Percentiles rank a stretch among this genome's conserved stretches.
Evolutionary conservation across 2,113 vertebrate genomes (phyloP).

Genomic region (Jaculus jaculus): DNA sequence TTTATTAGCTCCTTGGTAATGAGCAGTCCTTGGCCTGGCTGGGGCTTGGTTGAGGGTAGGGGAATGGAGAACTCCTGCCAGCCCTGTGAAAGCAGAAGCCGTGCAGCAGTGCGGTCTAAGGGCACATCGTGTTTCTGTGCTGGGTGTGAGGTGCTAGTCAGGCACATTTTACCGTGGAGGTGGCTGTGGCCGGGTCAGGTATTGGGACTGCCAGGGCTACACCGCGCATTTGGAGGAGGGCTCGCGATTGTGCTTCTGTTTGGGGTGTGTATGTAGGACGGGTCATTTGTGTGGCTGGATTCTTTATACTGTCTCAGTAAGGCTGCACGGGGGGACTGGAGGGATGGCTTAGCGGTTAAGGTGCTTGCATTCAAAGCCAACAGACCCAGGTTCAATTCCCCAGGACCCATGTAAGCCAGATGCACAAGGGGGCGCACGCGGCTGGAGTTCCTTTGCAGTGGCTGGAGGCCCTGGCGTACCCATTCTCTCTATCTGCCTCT

Average conservation of each 20-base stretch:
- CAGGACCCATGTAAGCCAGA: no score
- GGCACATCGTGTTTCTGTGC: not conserved
- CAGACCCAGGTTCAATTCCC: no score
- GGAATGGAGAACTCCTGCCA: not conserved
- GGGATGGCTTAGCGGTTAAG: no score
- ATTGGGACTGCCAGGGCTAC: not conserved
- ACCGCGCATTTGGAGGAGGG: not conserved
- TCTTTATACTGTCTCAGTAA: not conserved
- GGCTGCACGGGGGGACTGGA: no score
- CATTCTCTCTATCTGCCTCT: no score
- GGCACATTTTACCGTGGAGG: not conserved
- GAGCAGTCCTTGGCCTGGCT: not conserved
- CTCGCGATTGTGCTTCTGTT: not conserved
- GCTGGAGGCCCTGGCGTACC: no score
- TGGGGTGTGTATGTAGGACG: not conserved
- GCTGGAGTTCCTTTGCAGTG: no score
- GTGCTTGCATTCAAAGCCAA: no score
- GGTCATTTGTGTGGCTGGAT: not conserved
- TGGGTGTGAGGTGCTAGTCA: not conserved
- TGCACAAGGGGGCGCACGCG: no score
- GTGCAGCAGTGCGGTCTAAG: not conserved
- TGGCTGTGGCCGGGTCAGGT: not conserved
- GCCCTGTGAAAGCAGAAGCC: not conserved
- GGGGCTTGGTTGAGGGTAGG: not conserved
- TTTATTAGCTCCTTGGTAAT: not conserved